These are phyloP conservation scores for Drosophila anomalata DNA, from an alignment of 2,888 invertebrate species.

Conservation along the genomic window DNA sequence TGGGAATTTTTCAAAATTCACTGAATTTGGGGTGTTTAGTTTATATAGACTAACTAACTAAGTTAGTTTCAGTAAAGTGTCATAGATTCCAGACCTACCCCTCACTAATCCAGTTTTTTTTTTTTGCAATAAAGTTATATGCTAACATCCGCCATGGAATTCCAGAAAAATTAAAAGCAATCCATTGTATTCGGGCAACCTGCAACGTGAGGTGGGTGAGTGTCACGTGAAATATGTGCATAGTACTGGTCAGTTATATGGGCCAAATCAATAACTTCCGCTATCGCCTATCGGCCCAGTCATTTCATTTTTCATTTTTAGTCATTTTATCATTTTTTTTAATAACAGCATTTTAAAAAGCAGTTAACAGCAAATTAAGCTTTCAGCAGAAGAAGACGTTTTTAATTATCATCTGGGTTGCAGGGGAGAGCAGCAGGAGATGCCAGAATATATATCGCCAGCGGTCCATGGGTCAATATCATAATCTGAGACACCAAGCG, in stretches of 20 bases:
- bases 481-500: conserved; percentile 72
- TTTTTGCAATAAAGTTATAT: not conserved
- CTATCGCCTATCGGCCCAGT: conserved; percentile 48
- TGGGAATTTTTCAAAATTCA: conserved; percentile 28
- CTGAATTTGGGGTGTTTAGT: not conserved
- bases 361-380: conserved; percentile 79
- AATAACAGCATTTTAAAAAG: conserved; percentile 73
- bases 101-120: not conserved
- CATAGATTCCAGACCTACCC: conserved; percentile 10
- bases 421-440: conserved; percentile 30
- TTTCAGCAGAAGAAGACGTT: conserved; percentile 71
- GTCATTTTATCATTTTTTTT: conserved; percentile 46
- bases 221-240: conserved; percentile 22
- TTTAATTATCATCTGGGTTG: conserved; percentile 78
- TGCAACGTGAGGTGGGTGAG: not conserved
- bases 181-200: conserved; percentile 19
- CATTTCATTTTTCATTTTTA: no score
- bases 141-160: conserved; percentile 42
- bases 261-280: conserved; percentile 64
- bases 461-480: conserved; percentile 80
- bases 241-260: conserved; percentile 34
- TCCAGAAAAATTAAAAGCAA: conserved; percentile 17
- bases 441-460: conserved; percentile 63
- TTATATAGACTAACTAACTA: no score
- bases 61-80: not conserved